These are phyloP conservation scores for Polydrusus cervinus DNA, from an alignment of 2,888 invertebrate genomes.

Conservation along the genomic window DNA sequence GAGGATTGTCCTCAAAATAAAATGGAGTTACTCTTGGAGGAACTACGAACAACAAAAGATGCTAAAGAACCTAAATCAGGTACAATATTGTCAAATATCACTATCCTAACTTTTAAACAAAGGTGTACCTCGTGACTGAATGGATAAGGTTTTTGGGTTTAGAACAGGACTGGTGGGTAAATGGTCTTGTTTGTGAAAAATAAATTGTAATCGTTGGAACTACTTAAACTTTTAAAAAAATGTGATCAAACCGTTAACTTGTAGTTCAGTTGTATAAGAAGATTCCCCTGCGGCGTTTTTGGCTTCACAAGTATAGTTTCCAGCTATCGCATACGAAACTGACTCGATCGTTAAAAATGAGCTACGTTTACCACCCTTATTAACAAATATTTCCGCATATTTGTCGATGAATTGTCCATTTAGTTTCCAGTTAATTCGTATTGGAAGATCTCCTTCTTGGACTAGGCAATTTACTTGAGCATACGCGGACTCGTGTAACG, in stretches of 20 bases:
- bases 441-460: constrained; percentile 83
- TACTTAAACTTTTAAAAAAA: not conserved
- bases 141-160: not conserved
- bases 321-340: constrained; percentile 78
- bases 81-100: not conserved
- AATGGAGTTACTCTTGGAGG: constrained; percentile 79
- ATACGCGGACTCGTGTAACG: constrained; percentile 70
- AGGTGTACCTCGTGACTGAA: too few relatives aligned
- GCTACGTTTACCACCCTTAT: constrained; percentile 69
- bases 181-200: not conserved
- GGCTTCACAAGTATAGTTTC: constrained; percentile 79
- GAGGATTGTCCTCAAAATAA: constrained; percentile 78
- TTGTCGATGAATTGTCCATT: constrained; percentile 77
- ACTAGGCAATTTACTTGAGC: constrained; percentile 76
- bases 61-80: not conserved
- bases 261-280: constrained; percentile 76
- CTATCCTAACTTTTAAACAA: too few relatives aligned
- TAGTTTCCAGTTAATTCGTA: constrained; percentile 84
- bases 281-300: constrained; percentile 78
- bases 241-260: constrained; percentile 77
- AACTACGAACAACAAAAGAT: constrained; percentile 71
- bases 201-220: not conserved
- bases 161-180: not conserved
- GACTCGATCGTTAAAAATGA: constrained; percentile 78
- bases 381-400: constrained; percentile 74